These are phyloP conservation scores for Tragelaphus buxtoni DNA, from an alignment of 2,113 vertebrate genomes.

Conservation along the genomic window DNA sequence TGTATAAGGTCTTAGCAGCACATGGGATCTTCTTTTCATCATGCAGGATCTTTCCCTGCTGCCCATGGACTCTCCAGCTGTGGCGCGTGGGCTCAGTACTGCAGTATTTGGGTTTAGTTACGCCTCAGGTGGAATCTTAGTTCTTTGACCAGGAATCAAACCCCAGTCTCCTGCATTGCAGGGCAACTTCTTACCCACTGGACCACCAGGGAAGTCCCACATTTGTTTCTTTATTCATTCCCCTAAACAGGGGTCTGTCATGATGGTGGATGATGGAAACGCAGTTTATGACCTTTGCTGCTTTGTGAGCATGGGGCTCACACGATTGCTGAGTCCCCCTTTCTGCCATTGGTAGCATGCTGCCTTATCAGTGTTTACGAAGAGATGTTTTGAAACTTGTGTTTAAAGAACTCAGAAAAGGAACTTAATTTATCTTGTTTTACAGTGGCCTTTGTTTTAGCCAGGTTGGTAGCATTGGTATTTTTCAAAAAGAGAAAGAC, in stretches of 20 bases:
- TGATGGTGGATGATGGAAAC: neutral
- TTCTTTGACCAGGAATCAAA: neutral
- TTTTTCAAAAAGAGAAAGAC: neutral
- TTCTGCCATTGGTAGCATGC: neutral
- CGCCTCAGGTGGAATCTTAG: neutral
- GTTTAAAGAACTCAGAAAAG: neutral
- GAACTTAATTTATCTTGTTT: neutral
- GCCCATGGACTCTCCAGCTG: neutral
- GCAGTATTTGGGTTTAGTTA: neutral
- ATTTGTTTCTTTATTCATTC: neutral
- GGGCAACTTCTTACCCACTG: neutral
- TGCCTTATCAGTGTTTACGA: neutral
- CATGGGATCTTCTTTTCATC: neutral
- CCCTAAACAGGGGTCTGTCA: neutral
- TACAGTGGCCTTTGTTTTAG: neutral
- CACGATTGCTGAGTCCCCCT: accelerated
- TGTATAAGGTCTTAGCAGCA: neutral
- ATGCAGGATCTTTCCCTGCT: neutral
- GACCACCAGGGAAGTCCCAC: neutral
- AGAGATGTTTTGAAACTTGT: neutral
- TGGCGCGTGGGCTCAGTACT: accelerated
- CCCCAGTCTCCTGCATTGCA: neutral
- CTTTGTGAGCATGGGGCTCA: neutral
- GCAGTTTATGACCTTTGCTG: neutral
- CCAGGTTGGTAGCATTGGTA: neutral